These are phyloP conservation scores for Antennarius striatus DNA, from an alignment of 2,113 vertebrate genomes.

Conservation along the genomic window DNA sequence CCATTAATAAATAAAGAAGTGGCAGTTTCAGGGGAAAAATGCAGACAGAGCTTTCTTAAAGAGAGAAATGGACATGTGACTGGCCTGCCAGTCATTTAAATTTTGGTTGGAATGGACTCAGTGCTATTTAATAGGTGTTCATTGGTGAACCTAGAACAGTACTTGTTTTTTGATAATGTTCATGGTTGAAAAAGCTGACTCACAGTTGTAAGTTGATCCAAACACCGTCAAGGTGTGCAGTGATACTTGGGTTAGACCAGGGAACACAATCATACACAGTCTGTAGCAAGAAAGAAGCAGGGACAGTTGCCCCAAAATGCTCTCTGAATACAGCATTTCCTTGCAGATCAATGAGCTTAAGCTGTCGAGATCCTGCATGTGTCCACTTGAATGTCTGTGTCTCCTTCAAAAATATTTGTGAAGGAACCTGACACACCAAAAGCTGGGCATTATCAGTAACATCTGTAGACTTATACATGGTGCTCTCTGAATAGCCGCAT, in stretches of 20 bases:
- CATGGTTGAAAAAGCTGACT: background rate
- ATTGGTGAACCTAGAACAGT: background rate
- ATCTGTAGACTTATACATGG: too few species aligned
- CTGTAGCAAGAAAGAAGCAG: background rate
- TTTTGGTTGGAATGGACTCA: constrained; percentile 13
- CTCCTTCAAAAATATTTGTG: background rate
- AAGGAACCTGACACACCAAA: too few species aligned
- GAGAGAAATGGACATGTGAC: too few species aligned
- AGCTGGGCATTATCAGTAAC: too few species aligned
- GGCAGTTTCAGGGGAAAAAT: background rate
- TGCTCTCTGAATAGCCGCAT: too few species aligned
- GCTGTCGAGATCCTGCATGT: background rate
- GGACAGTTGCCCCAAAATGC: constrained; percentile 10
- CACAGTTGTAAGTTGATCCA: constrained; percentile 3
- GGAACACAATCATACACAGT: constrained; percentile 1
- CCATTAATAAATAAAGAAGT: background rate
- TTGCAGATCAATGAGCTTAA: constrained; percentile 10
- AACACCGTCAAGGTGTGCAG: constrained; percentile 9
- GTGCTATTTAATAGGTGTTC: constrained; percentile 4
- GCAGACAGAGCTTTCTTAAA: too few species aligned
- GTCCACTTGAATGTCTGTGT: background rate
- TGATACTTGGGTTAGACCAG: constrained; percentile 3
- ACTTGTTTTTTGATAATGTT: too few species aligned
- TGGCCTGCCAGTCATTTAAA: too few species aligned
- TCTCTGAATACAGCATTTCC: background rate